Conservation (phyloP, 1,140 invertebrate genomes). For the Steinernema khuongi region DNA sequence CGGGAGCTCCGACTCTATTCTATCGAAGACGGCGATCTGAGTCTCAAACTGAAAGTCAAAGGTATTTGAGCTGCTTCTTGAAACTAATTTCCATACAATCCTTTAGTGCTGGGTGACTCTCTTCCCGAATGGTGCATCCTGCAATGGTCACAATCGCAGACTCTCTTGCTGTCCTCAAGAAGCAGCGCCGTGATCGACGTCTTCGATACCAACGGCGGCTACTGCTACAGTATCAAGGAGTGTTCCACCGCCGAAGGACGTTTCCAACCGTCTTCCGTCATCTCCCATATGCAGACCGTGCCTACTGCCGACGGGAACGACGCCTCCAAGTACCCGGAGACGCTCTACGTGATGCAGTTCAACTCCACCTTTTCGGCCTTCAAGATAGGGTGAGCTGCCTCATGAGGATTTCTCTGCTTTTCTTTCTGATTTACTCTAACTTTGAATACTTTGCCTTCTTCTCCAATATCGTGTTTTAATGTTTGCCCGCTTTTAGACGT, state of each 20-base stretch:
- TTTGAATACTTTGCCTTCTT: too few species aligned
- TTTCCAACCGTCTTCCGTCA: background rate
- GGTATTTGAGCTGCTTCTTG: background rate
- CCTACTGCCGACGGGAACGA: background rate
- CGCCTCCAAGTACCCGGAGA: background rate
- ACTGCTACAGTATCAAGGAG: slow-evolving; percentile 1
- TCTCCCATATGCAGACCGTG: background rate
- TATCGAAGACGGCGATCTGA: background rate
- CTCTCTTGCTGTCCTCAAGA: background rate
- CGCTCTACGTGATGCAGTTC: slow-evolving; percentile 9
- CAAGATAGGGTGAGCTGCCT: background rate
- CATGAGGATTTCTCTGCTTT: too few species aligned
- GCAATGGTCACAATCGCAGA: background rate
- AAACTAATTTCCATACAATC: background rate
- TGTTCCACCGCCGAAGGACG: background rate
- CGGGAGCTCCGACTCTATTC: background rate
- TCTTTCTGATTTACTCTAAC: too few species aligned
- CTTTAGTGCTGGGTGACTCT: background rate
- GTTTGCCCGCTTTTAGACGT: background rate
- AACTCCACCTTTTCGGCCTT: background rate
- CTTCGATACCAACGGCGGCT: background rate
- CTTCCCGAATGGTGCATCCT: slow-evolving; percentile 4
- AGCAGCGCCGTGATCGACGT: background rate
- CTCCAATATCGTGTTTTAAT: too few species aligned
- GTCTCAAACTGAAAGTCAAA: background rate